phyloP scores from a whole-genome alignment of 2,113 vertebrate genomes.

The Atherinomorus stipes region DNA sequence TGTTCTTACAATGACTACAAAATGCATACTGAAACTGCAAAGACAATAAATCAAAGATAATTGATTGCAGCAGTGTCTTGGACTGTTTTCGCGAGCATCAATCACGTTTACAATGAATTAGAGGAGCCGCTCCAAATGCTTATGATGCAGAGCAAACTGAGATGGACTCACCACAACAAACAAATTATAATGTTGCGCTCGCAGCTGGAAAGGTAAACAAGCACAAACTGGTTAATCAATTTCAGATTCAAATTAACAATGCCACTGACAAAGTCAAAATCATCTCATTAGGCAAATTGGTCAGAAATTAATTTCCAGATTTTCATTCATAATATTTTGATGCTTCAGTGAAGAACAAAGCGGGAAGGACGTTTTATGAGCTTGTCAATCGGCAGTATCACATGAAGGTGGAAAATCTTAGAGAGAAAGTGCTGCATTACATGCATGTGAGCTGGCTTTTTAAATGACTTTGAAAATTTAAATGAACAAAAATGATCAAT shows the following conservation, averaged over 20 bases:
- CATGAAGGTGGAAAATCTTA: not conserved
- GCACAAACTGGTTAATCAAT: slow-evolving; percentile 9
- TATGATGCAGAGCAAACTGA: slow-evolving; percentile 54
- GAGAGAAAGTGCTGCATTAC: not conserved
- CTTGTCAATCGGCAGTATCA: not conserved
- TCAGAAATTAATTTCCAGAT: not conserved
- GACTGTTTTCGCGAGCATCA: slow-evolving; percentile 70
- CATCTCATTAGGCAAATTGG: slow-evolving; percentile 14
- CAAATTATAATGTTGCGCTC: slow-evolving; percentile 41
- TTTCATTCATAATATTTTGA: slow-evolving; percentile 19
- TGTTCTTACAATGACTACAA: slow-evolving; percentile 50
- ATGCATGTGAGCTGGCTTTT: no score
- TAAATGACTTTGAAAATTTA: no score
- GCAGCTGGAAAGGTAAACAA: slow-evolving; percentile 30
- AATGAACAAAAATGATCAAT: no score
- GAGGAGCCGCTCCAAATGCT: slow-evolving; percentile 62
- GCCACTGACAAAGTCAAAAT: slow-evolving; percentile 10
- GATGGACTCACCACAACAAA: slow-evolving; percentile 48
- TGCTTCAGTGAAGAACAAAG: slow-evolving; percentile 5
- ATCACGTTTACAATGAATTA: slow-evolving; percentile 78
- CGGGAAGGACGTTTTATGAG: not conserved
- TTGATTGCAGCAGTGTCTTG: slow-evolving; percentile 72
- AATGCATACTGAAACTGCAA: slow-evolving; percentile 41
- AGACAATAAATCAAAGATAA: slow-evolving; percentile 78
- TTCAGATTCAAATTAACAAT: slow-evolving; percentile 27